Evolutionary conservation across 2,888 invertebrate genomes (phyloP).

Genomic region (Pherbina coryleti): DNA sequence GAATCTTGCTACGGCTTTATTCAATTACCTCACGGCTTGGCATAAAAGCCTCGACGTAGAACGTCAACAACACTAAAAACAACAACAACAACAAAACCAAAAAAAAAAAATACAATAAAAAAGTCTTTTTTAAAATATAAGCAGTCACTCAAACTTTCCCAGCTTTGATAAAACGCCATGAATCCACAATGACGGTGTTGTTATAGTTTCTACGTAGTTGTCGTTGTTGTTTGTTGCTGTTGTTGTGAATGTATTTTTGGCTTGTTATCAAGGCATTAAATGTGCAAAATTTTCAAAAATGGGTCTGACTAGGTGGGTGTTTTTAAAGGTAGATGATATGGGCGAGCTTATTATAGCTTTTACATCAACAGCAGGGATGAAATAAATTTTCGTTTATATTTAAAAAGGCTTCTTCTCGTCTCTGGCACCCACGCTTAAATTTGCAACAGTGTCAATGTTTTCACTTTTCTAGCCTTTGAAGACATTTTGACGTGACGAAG

Average conservation of each 20-base stretch:
- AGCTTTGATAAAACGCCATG: not conserved
- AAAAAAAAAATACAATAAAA: not conserved
- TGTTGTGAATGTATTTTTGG: conserved; percentile 3
- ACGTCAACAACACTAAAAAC: not conserved
- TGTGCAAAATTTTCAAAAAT: not conserved
- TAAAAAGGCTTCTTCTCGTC: not conserved
- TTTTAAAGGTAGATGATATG: not conserved
- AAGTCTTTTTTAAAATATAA: not conserved
- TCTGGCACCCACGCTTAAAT: conserved; percentile 10
- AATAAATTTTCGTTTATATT: not conserved
- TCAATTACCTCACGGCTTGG: conserved; percentile 51
- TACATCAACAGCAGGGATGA: not conserved
- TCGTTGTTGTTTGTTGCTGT: not conserved
- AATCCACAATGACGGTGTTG: not conserved
- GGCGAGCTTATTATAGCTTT: not conserved
- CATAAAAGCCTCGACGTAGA: conserved; percentile 13
- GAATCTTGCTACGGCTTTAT: conserved; percentile 48
- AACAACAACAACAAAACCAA: not conserved
- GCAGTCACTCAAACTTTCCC: not conserved
- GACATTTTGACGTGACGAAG: no score
- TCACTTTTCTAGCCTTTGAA: conserved; percentile 1
- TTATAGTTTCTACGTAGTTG: not conserved
- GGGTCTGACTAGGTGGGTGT: not conserved
- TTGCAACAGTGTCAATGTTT: conserved; percentile 24
- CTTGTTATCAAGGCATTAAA: not conserved